A percentile compares a stretch with the other conserved stretches of the same genome.
Evolutionary conservation across 2,113 vertebrate genomes (phyloP).

Genomic region (Ornithorhynchus anatinus): DNA sequence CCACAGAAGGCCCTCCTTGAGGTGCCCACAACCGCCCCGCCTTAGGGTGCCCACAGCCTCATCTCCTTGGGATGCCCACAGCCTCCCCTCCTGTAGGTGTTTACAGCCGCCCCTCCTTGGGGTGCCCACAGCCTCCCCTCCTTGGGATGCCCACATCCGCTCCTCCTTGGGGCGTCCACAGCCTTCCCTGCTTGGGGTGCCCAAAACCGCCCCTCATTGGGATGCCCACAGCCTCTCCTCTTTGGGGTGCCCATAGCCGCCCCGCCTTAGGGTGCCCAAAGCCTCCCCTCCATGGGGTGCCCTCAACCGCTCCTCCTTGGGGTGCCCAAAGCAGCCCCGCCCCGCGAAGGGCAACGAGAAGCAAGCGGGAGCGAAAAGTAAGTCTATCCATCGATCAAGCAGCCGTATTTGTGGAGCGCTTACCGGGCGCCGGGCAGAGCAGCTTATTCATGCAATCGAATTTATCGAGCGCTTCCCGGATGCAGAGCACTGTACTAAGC

Average conservation of each 20-base stretch:
- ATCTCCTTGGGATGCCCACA: too few species aligned
- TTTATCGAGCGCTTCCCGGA: too few species aligned
- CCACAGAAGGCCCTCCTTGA: not conserved
- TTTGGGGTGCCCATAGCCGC: too few species aligned
- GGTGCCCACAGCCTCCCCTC: constrained; percentile 21
- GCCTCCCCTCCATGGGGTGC: not conserved
- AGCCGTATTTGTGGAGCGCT: too few species aligned
- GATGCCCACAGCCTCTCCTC: too few species aligned
- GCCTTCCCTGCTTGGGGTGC: not conserved
- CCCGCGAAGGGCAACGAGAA: not conserved
- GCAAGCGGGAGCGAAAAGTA: not conserved
- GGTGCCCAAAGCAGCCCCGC: not conserved
- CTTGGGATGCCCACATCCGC: not conserved
- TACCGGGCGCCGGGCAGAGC: too few species aligned
- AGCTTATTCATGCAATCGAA: too few species aligned
- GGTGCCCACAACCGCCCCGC: not conserved
- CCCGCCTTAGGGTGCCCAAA: constrained; percentile 26
- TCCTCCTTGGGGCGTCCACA: not conserved
- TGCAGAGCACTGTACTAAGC: too few species aligned
- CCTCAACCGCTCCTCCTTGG: not conserved
- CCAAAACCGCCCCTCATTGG: too few species aligned
- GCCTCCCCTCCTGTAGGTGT: too few species aligned
- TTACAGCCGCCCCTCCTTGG: too few species aligned
- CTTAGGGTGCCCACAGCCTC: not conserved
- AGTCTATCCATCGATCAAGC: too few species aligned